Percentiles rank a stretch among this genome's conserved stretches.
Conservation (phyloP, 2,797 vertebrate species). For the Oreochromis grahami region DNA sequence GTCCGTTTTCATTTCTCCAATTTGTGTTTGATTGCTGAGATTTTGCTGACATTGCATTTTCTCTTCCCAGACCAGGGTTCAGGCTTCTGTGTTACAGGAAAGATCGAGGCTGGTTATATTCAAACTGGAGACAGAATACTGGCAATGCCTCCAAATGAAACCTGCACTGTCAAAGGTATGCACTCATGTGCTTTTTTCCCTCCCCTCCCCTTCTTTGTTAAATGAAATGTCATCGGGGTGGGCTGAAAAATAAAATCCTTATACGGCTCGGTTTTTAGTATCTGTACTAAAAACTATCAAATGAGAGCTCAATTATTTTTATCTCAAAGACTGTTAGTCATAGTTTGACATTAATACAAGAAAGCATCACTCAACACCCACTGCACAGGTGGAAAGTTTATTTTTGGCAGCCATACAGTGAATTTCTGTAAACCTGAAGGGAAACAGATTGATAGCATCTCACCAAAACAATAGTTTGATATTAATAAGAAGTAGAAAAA, state of each 20-base stretch:
- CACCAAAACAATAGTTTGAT: neutral
- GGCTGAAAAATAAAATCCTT: neutral
- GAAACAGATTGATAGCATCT: neutral
- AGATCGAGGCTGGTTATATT: conserved; percentile 95
- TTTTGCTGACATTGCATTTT: neutral
- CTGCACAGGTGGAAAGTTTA: neutral
- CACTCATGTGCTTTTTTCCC: neutral
- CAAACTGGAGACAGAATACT: conserved; percentile 90
- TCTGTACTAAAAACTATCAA: neutral
- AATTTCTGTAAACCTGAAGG: neutral
- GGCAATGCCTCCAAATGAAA: conserved; percentile 97
- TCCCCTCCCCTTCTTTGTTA: neutral
- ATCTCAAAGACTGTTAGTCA: neutral
- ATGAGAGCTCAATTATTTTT: neutral
- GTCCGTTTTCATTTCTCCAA: neutral
- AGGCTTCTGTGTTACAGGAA: conserved; percentile 97
- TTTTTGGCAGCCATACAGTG: neutral
- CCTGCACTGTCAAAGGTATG: conserved; percentile 94
- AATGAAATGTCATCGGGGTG: neutral
- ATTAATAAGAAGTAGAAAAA: neutral
- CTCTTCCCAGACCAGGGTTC: conserved; percentile 89
- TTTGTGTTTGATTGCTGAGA: neutral
- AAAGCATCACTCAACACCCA: neutral
- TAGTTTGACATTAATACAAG: neutral
- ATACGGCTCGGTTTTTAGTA: neutral